Base-by-base conservation (phyloP, 1,140 invertebrate genomes). In the Vanessa atalanta region DNA sequence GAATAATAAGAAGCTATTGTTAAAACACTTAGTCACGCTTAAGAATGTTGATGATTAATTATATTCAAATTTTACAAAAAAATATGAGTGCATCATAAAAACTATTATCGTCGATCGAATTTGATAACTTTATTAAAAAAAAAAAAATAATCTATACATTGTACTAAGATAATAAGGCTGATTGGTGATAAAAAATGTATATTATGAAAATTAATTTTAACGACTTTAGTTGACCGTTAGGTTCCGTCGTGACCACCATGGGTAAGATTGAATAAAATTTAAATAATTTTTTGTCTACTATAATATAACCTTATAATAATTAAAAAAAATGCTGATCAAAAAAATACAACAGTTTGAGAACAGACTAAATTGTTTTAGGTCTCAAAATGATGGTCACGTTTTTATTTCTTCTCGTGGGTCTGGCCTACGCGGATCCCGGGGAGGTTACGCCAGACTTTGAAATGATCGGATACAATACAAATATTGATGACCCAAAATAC, bases 401-500 rank as follows among this genome's bases (percentile, higher is more conserved):
- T 13, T 13, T 87, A 11, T 78, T 80, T 53, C 23, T 88, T 37
- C 47, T 85, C 37, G 63, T 83, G 14, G 88, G 82, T 48, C 68
- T 82, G 15, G 64, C 60, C 8, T 37, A 53, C 8, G 83, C 87
- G 0, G 73, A 81, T 3, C 88, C 87, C 1, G 82, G 81, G 8
- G 82, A 88, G 8, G 70, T 84, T 51, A 73, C 76, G n/a, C 79
- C 81, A 0, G 81, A 83, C 47, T 82, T 88, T 31, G 88, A 90
- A 75, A 77, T 83, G 65, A 43, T 83, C 1, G 80, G 80, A 8
- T 83, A 79, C 23, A 74, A 65, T 3, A 88, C 87, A 8, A 91
- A 91, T 64, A 16, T 91, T 37, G 88, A 84, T 50, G 77, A 87
- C 13, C 84, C 88, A 15, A 77, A 82, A 26, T 92, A 90, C 73